Evolutionary conservation across 2,888 invertebrate species (phyloP), one percentile per base, ranked within the genome.

Genomic region (Mimumesa dahlbomi): DNA sequence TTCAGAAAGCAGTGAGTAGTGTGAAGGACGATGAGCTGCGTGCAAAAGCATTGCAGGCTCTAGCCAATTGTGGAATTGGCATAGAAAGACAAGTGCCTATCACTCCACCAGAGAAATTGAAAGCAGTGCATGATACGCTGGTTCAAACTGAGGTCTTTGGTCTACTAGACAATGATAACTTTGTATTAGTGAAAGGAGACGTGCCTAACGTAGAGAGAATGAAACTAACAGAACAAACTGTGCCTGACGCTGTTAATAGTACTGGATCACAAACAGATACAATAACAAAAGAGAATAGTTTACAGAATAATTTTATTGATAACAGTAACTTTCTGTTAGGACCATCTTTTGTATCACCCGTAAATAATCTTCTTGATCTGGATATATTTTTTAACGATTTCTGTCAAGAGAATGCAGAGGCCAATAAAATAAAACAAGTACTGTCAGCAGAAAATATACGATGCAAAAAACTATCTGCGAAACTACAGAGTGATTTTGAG

Each of bases 141-240:
- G 62, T 80, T 0, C 88, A 89, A 46, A 88, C 88, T 0, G 62
- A 78, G 0, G 75, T 85, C 2, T 87, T 88, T 45, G 80, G 84
- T 2, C 62, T 85, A 0, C 49, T 82, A 0, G 80, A 83, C 4
- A n/a, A 46, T 0, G 56, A 76, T 1, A 67, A 67, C 13, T 83
- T 85, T 36, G 2, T 85, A 7, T 59, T 75, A 16, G 64, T 77
- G 1, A 58, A 58, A 1, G 66, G 77, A 21, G 49, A 77, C 3
- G 2, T 18, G 1, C 66, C 70, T 6, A 45, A 29, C 1, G 6
- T 83, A 21, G n/a, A 76, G 1, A 77, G 77, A 54, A 52, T 82
- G 19, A 73, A 62, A 18, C 65, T 72, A 22, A 62, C 13, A 0
- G 45, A 66, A 2, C 16, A 19, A 9, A 0, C 13, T 5, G 9